Evolutionary conservation across 2,113 vertebrate genomes (phyloP).

Genomic region (Syngnathus floridae): DNA sequence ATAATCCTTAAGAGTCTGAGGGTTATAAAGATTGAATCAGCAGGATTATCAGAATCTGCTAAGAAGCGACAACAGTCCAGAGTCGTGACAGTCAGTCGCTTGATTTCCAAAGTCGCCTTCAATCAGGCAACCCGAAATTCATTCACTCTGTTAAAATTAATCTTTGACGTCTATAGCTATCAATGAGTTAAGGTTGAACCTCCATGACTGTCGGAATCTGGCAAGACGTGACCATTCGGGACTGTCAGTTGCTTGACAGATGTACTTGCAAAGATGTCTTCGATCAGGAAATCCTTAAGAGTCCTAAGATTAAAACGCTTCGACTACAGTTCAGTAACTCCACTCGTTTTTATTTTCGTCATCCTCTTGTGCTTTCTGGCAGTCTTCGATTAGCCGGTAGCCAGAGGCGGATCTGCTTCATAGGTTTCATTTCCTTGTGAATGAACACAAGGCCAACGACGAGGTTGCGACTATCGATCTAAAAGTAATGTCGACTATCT

Average conservation of each 20-base stretch:
- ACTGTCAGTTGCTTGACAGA: too few species aligned
- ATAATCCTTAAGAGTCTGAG: too few species aligned
- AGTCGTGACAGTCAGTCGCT: too few species aligned
- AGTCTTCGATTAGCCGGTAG: background rate
- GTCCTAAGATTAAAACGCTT: background rate
- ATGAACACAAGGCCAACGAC: background rate
- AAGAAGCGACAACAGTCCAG: background rate
- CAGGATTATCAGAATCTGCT: background rate
- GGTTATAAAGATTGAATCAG: too few species aligned
- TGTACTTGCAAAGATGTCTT: background rate
- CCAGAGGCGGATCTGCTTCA: background rate
- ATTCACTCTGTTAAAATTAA: too few species aligned
- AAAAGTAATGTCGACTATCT: conserved; percentile 17
- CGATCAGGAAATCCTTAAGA: background rate
- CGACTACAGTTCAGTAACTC: background rate
- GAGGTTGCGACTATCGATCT: background rate
- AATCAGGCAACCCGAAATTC: too few species aligned
- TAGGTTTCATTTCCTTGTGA: background rate
- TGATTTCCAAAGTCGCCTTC: too few species aligned
- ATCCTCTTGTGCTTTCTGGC: background rate
- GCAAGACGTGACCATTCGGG: too few species aligned
- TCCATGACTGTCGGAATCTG: too few species aligned
- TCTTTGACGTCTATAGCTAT: too few species aligned
- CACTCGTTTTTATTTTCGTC: background rate
- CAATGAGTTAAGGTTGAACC: too few species aligned